Base-by-base conservation (phyloP, 2,888 invertebrate genomes). In the Tipula confusa region DNA sequence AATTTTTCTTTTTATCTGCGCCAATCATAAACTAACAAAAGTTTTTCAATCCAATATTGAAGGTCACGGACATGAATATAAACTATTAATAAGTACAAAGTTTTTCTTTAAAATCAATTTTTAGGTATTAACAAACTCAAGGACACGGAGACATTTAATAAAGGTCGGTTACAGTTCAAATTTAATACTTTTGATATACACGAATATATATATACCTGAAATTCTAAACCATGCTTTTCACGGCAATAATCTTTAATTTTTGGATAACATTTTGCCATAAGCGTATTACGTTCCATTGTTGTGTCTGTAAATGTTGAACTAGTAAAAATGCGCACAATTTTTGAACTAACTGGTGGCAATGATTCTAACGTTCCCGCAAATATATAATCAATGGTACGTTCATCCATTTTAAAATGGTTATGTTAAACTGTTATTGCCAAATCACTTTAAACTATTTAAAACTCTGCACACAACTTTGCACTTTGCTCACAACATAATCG, bases 301-400 rank as follows among this genome's bases (percentile, higher is more conserved):
- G 98, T 99, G 88, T 99, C 99, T 87, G 99, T 99, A 87, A 99
- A 99, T 0, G 99, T 99, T 0, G 98, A 99, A 88, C 98, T 98
- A 85, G 98, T 98, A 89, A 99, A 99, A 87, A 99, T 99, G 86
- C 99, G 92, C 29, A 99, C 99, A 87, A 99, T 98, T 92, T 98
- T 98, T 79, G 98, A 98, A 90, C 97, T 97, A 85, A 99, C 97
- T 0, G 98, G 96, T 0, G 98, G 98, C 86, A 99, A 90, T 83
- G 94, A 93, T 88, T 96, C 95, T 86, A 98, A 90, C 0, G 95
- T 95, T 28, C 98, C 98, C 31, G 93, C 92, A 90, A 98, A 98
- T 87, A 98, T 97, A 83, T 95, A 92, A 89, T 98, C 97, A 36
- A 98, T 94, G 0, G 95, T 96, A 85, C 95, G 92, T 89, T 97